Base-by-base conservation (phyloP, 2,797 vertebrate genomes). In the Amphiprion clarkii region DNA sequence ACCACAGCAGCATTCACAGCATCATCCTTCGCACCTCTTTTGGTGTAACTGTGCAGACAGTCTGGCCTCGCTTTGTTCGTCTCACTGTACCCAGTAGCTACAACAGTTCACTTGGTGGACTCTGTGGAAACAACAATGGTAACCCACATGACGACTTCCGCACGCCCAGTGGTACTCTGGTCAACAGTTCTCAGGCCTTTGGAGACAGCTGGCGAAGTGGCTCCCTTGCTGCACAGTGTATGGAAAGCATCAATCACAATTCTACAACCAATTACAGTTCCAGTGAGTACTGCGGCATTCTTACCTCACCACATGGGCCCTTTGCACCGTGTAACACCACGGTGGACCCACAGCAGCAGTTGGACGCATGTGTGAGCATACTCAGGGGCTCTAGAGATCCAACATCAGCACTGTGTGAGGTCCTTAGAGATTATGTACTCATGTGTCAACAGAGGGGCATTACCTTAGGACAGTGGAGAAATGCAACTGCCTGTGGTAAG, bases 121-220 rank as follows among this genome's bases (percentile, higher is more conserved):
- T 95, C 12, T 94, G 94, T 74, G 92, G 94, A 6, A 78, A 95
- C 60, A 87, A 91, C 44, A 93, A 92, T 31, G 82, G 87, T 29
- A 23, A 73, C 1, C 66, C 13, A 8, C 6, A 33, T 0, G 93
- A 94, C 5, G 94, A 95, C 7, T 94, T 93, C 59, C 33, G 12
- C 3, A 89, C 71, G 23, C 91, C 87, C 0, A 53, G 2, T 0
- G 91, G 89, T 27, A 19, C 65, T 0, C 55, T 88, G 16, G 63
- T 88, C 1, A 62, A 57, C 0, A 62, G 70, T 33, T 46, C 87
- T 0, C 82, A 80, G 5, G 42, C 4, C 0, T 95, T 95, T 76
- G 88, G 82, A 0, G 83, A 92, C 62, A 93, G 91, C 4, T 94
- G 91, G 93, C 82, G 88, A 36, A 76, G 36, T 42, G 76, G 79